Evolutionary conservation across 2,797 vertebrate species (phyloP).

Genomic region (Odontamblyopus lacepedii): DNA sequence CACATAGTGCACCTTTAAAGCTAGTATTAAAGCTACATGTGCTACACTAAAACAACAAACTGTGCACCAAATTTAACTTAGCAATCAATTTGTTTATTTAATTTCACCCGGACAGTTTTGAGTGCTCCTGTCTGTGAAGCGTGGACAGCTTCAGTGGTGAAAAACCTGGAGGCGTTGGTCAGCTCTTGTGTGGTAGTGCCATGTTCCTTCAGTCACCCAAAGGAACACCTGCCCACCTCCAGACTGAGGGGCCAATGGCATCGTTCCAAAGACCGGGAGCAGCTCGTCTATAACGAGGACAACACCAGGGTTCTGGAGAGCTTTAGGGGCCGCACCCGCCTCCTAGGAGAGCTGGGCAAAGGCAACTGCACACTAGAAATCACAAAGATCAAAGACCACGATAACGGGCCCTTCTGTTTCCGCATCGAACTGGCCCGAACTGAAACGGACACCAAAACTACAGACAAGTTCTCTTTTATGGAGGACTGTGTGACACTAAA

Average conservation of each 20-base stretch:
- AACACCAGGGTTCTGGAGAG: fast-evolving
- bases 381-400: conserved; percentile 27
- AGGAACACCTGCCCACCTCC: conserved; percentile 11
- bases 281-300: conserved; percentile 41
- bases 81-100: not conserved
- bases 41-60: not conserved
- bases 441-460: fast-evolving
- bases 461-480: conserved; percentile 50
- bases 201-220: conserved; percentile 61
- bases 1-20: not conserved
- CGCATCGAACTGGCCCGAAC: conserved; percentile 12
- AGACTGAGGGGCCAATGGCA: conserved; percentile 62
- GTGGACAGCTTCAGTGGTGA: conserved; percentile 45
- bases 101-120: conserved; percentile 30
- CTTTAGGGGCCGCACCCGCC: conserved; percentile 47
- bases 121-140: conserved; percentile 14
- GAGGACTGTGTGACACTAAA: conserved; percentile 28
- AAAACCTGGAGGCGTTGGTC: conserved; percentile 35
- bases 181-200: conserved; percentile 72
- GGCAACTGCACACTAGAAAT: conserved; percentile 70
- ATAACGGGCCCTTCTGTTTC: conserved; percentile 69
- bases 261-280: fast-evolving
- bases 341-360: conserved; percentile 46
- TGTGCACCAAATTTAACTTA: not conserved
- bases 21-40: not conserved